A percentile compares a stretch with the other conserved stretches of the same genome.
Conservation (phyloP, 2,888 invertebrate species). For the Cordilura impudica region DNA sequence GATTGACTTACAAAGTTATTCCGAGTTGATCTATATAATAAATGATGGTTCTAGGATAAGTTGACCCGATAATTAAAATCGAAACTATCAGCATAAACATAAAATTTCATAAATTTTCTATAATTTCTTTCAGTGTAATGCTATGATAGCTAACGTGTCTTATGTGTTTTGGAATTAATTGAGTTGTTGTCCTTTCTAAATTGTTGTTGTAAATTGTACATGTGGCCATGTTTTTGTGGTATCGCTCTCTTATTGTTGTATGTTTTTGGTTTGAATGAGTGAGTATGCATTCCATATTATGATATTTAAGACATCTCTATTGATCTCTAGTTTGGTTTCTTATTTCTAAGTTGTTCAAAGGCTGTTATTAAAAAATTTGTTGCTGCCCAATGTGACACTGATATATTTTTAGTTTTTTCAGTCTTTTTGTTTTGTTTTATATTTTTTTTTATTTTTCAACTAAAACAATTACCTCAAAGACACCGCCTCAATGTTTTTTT, state of each 20-base stretch:
- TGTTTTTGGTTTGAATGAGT: background rate
- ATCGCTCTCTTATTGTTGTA: background rate
- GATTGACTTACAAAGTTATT: no score
- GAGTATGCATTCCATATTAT: background rate
- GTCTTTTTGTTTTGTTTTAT: background rate
- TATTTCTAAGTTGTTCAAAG: slow-evolving; percentile 13
- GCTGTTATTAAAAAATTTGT: slow-evolving; percentile 35
- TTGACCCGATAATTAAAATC: no score
- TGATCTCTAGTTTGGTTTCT: slow-evolving; percentile 8
- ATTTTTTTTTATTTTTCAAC: slow-evolving; percentile 27
- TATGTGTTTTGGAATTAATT: slow-evolving; percentile 45
- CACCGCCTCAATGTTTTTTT: slow-evolving; percentile 46
- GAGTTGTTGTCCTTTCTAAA: slow-evolving; percentile 43
- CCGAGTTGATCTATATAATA: no score
- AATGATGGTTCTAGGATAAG: no score
- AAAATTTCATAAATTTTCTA: no score
- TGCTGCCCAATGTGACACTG: slow-evolving; percentile 51
- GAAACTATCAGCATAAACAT: no score
- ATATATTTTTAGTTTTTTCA: slow-evolving; percentile 50
- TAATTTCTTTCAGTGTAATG: slow-evolving; percentile 32
- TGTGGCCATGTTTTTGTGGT: slow-evolving; percentile 49
- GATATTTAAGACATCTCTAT: slow-evolving; percentile 33
- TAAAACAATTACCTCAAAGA: slow-evolving; percentile 57
- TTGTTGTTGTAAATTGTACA: slow-evolving; percentile 25
- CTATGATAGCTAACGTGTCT: background rate